phyloP scores from a whole-genome alignment of 2,797 vertebrate genomes.

The Pelodytes ibericus region DNA sequence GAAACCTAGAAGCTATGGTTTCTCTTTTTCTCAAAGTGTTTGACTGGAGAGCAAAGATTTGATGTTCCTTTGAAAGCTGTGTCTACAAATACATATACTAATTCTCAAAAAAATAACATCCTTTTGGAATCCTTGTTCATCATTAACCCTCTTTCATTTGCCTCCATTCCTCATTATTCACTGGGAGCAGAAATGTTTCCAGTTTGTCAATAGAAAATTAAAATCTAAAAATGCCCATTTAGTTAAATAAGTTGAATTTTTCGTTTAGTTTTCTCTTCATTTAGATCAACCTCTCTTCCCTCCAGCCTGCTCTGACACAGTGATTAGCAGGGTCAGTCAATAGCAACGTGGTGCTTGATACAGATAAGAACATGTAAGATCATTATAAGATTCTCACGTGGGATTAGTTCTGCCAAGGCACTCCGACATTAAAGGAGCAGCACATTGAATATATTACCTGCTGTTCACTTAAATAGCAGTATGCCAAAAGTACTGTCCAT shows the following conservation, averaged over 20 bases:
- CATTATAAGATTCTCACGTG: conserved; percentile 73
- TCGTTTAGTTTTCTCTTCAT: background rate
- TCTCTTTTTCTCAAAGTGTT: no score
- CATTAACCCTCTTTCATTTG: conserved; percentile 48
- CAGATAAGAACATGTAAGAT: conserved; percentile 74
- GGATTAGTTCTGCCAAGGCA: conserved; percentile 59
- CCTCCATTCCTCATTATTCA: conserved; percentile 3
- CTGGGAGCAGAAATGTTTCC: background rate
- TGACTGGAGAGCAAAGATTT: no score
- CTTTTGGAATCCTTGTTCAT: background rate
- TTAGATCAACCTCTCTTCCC: conserved; percentile 6
- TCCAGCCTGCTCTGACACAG: background rate
- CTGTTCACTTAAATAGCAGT: no score
- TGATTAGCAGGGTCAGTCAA: conserved; percentile 38
- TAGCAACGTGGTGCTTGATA: conserved; percentile 64
- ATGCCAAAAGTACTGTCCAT: no score
- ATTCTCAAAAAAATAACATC: background rate
- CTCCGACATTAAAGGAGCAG: conserved; percentile 56
- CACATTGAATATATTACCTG: no score
- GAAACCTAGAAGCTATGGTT: no score
- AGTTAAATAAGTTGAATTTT: background rate
- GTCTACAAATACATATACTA: background rate
- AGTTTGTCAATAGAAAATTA: background rate
- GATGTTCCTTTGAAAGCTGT: background rate
- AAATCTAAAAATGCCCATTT: background rate